Conservation (phyloP, 2,113 vertebrate species). For the Heloderma charlesbogerti region DNA sequence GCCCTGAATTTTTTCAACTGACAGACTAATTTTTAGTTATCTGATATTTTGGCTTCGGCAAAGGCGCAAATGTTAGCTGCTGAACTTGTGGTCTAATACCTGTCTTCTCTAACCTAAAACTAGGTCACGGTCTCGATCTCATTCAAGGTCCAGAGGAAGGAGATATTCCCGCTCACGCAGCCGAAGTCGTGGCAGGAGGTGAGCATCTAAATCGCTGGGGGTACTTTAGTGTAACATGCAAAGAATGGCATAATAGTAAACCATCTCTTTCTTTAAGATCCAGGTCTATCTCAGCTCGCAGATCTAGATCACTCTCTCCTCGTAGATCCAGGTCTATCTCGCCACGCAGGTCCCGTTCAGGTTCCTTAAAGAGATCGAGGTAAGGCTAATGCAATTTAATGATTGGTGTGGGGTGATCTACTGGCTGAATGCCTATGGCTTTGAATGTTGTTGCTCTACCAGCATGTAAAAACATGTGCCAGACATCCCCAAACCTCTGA, state of each 20-base stretch:
- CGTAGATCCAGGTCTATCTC: constrained; percentile 85
- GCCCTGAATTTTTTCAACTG: constrained; percentile 79
- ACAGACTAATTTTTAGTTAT: constrained; percentile 78
- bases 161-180: constrained; percentile 85
- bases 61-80: constrained; percentile 58
- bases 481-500: background rate
- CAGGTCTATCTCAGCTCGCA: constrained; percentile 80
- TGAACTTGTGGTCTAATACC: constrained; percentile 66
- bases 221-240: background rate
- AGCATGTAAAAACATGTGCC: background rate
- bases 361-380: constrained; percentile 87
- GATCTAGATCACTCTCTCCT: constrained; percentile 86
- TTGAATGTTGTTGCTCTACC: background rate
- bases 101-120: constrained; percentile 74
- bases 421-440: background rate
- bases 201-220: constrained; percentile 20
- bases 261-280: constrained; percentile 70
- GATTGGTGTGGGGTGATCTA: background rate
- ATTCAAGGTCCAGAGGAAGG: constrained; percentile 85
- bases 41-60: constrained; percentile 80
- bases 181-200: constrained; percentile 87
- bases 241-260: accelerated
- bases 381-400: constrained; percentile 56
- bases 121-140: constrained; percentile 87
- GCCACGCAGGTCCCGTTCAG: constrained; percentile 83